A percentile compares a stretch with the other conserved stretches of the same genome.
Conservation (phyloP, 2,113 vertebrate species). For the Murina feae region DNA sequence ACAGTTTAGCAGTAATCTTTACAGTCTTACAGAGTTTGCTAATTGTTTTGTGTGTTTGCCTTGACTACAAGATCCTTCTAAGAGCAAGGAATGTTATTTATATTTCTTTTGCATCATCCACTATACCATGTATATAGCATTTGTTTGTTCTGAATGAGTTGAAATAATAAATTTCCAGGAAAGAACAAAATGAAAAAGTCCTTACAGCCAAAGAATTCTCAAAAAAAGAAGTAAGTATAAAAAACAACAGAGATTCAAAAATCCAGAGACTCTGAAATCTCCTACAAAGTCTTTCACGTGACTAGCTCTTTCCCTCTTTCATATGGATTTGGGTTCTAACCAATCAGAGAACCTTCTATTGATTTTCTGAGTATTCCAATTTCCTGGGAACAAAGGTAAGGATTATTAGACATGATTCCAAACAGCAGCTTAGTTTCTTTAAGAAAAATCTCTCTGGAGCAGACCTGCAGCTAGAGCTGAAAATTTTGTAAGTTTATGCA, state of each 20-base stretch:
- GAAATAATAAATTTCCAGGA: not conserved
- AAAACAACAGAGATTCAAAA: not conserved
- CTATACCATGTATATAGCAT: not conserved
- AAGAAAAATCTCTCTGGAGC: not conserved
- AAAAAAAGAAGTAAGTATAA: not conserved
- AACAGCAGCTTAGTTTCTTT: not conserved
- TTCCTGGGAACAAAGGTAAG: not conserved
- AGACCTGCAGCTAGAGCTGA: not conserved
- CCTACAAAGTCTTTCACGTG: not conserved
- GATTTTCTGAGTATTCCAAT: constrained; percentile 5
- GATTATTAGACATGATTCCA: not conserved
- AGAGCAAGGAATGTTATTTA: not conserved
- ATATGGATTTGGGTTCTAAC: not conserved
- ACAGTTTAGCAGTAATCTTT: not conserved
- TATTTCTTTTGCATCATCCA: not conserved
- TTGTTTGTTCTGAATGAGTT: not conserved
- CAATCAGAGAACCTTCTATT: not conserved
- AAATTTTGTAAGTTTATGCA: not conserved
- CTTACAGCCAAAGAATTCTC: not conserved
- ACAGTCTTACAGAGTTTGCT: not conserved
- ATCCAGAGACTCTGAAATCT: not conserved
- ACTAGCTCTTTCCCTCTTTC: not conserved
- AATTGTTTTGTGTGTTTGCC: not conserved
- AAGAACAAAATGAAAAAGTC: not conserved
- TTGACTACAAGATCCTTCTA: not conserved